Evolutionary conservation across 2,888 invertebrate genomes (phyloP).

Genomic region (Cancer borealis): DNA sequence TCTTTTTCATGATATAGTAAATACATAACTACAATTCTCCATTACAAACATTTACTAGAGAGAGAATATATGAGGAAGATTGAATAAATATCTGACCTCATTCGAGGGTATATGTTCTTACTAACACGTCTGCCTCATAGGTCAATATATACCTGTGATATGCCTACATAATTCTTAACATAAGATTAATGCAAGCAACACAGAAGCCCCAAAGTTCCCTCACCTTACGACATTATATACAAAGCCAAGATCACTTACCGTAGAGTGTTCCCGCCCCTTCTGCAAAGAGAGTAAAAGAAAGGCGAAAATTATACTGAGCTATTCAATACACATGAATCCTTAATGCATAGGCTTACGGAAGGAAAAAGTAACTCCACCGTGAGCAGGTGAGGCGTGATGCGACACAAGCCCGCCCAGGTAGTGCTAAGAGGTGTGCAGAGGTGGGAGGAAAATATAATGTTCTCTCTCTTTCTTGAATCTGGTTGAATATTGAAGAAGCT

Average conservation of each 20-base stretch:
- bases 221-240: neutral
- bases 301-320: constrained; percentile 67
- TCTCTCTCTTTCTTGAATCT: neutral
- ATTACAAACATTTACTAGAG: neutral
- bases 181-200: neutral
- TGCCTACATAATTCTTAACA: neutral
- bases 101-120: neutral
- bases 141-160: neutral
- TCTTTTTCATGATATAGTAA: neutral
- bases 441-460: neutral
- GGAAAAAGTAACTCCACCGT: neutral
- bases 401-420: neutral
- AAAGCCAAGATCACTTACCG: constrained; percentile 60
- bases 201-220: neutral
- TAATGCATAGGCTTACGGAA: constrained; percentile 36
- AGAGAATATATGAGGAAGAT: neutral
- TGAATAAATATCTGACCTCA: neutral
- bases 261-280: constrained; percentile 72
- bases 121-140: neutral
- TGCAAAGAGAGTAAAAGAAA: constrained; percentile 70
- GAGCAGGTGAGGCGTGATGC: neutral
- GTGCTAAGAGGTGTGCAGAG: neutral
- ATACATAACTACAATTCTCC: neutral
- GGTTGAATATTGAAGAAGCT: neutral
- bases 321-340: constrained; percentile 50